Evolutionary conservation across 2,888 invertebrate species (phyloP), one percentile per base, ranked within the genome.

Genomic region (Eugnorisma glareosa): DNA sequence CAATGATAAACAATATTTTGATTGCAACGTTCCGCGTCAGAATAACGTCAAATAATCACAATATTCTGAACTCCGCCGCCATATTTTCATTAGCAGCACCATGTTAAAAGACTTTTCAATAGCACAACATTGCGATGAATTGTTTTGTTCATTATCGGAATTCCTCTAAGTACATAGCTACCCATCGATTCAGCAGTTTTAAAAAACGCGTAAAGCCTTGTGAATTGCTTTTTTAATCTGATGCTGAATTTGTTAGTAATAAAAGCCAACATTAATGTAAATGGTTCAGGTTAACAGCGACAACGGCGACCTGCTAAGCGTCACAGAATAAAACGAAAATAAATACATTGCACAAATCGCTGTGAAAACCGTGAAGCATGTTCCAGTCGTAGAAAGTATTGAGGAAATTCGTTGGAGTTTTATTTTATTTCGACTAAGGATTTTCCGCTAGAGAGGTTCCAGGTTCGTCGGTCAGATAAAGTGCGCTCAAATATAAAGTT

Each of bases 401-500:
- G 92, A 92, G 90, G 89, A 91, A 93, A 92, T 93, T 92, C 91
- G 89, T 89, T 89, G 89, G 88, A 90, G 91, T 94, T 94, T 94
- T 94, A 94, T 93, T 94, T 95, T 94, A 94, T 94, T 94, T 93
- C 92, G 88, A 91, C 90, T 91, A 89, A 92, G 91, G 93, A 94
- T 94, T 95, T 94, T 94, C 93, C 91, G 91, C 90, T 87, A 90
- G 92, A 92, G 89, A 91, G 90, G 90, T 90, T 91, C 89, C 91
- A 93, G 93, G 93, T 93, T 92, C 92, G 89, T 92, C 91, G 94
- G 94, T 94, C 94, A 95, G 93, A 95, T 94, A 93, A 94, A 95
- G 94, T 94, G 94, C 92, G 93, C 93, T 95, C 93, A 95, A 95
- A 96, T 95, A 96, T 95, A 96, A 95, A 96, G 95, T 95, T 96